Base-by-base conservation (phyloP, 2,113 vertebrate genomes). In the Oncorhynchus tshawytscha region DNA sequence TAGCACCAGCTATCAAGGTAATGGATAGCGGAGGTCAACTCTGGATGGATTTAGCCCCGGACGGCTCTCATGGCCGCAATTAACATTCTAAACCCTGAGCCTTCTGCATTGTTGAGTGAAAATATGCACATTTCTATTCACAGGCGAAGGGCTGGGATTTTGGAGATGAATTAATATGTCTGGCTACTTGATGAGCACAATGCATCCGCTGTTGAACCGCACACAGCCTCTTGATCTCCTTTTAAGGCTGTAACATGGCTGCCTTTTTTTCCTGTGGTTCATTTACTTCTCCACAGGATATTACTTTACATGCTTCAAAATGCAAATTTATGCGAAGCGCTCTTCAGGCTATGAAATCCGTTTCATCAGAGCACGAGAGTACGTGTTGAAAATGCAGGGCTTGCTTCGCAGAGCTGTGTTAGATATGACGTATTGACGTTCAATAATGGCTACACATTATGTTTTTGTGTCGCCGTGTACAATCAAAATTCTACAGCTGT, bases 21-120 rank as follows among this genome's bases (percentile, higher is more conserved):
- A 91, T 85, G 84, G 85, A 62, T 62, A 62, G 59, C 1, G n/a
- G 59, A 62, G 59, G 59, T 62, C 59, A 62, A 22, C 20, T 62
- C 59, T 22, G 18, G 13, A 22, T 62, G 59, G 59, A 62, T 22
- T 62, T 62, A 24, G 59, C 59, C 59, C 59, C 8, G 8, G 3
- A 18, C 16, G 16, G 51, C 51, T 54, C 13, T 86, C 78, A 87
- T 84, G 77, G 80, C 85, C 80, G 68, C 82, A 87, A 88, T 90
- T 87, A 54, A 84, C 80, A 45, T 45, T 45, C 39, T 45, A 45
- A 45, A 73, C 70, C 73, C 73, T 80, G 78, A 78, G 79, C 77
- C 67, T 25, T 59, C 60, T 49, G 69, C 76, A 81, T 83, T 80
- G 77, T 81, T 73, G 51, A 72, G 75, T 57, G 27, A 76, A 71